Conservation (phyloP, 2,113 vertebrate genomes). For the Oreochromis spilurus region DNA sequence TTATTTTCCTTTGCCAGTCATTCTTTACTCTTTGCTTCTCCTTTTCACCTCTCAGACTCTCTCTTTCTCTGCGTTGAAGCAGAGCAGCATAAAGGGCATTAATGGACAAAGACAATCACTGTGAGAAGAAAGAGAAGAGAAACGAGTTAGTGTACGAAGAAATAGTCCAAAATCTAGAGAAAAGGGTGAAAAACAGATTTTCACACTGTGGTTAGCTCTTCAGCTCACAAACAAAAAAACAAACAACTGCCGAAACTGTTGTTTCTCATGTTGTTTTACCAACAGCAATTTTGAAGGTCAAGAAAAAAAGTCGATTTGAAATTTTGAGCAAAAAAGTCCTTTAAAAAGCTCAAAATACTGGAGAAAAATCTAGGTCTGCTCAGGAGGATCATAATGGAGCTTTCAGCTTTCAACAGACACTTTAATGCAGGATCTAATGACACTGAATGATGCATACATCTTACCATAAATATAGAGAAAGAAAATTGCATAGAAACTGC, state of each 20-base stretch:
- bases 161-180: background rate
- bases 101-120: background rate
- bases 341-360: accelerated
- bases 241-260: background rate
- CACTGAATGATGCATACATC: background rate
- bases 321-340: background rate
- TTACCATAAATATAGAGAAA: background rate
- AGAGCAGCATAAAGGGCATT: background rate
- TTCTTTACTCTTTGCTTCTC: background rate
- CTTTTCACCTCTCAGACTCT: background rate
- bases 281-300: background rate
- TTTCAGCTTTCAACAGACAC: background rate
- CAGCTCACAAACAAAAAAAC: background rate
- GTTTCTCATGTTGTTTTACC: background rate
- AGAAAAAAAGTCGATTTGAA: background rate
- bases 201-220: background rate
- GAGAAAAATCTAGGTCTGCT: background rate
- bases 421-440: background rate
- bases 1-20: background rate
- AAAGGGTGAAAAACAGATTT: background rate
- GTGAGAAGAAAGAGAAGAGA: background rate
- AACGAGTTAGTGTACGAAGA: background rate
- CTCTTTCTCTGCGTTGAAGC: background rate
- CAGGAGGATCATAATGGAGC: background rate
- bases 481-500: accelerated